Evolutionary conservation across 2,113 vertebrate species (phyloP).

Genomic region (Lepus americanus): DNA sequence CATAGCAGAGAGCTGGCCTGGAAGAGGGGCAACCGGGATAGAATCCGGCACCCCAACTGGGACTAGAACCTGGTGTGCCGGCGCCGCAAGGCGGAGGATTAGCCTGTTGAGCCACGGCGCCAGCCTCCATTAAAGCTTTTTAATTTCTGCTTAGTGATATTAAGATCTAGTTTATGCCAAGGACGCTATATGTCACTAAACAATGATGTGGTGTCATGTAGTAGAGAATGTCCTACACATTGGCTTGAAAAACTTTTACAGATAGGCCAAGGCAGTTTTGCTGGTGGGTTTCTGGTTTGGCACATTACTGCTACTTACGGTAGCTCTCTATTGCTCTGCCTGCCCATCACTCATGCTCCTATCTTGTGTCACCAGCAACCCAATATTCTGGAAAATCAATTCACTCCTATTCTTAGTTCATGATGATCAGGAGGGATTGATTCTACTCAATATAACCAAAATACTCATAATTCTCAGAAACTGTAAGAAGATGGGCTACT

Average conservation of each 20-base stretch:
- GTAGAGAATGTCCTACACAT: slow-evolving; percentile 10
- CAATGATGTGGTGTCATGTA: slow-evolving; percentile 19
- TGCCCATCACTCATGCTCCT: neutral
- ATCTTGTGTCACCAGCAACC: neutral
- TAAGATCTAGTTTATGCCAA: slow-evolving; percentile 72
- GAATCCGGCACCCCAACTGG: no score
- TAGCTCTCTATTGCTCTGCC: neutral
- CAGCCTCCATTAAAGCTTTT: slow-evolving; percentile 71
- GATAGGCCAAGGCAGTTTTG: neutral
- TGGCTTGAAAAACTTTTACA: slow-evolving; percentile 6
- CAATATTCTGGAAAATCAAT: slow-evolving; percentile 49
- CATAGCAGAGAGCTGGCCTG: no score
- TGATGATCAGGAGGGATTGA: neutral
- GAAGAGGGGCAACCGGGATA: no score
- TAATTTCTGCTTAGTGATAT: slow-evolving; percentile 75
- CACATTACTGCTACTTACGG: neutral
- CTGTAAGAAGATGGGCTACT: slow-evolving; percentile 24
- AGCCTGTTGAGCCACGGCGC: no score
- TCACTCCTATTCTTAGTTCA: neutral
- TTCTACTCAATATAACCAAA: neutral
- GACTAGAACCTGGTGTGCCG: no score
- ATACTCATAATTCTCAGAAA: slow-evolving; percentile 33
- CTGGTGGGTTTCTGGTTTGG: neutral
- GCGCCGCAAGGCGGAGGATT: no score
- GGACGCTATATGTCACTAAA: slow-evolving; percentile 48